Base-by-base conservation (phyloP, 92 coral and sea anemone genomes). In the Phenganax stokvisi region DNA sequence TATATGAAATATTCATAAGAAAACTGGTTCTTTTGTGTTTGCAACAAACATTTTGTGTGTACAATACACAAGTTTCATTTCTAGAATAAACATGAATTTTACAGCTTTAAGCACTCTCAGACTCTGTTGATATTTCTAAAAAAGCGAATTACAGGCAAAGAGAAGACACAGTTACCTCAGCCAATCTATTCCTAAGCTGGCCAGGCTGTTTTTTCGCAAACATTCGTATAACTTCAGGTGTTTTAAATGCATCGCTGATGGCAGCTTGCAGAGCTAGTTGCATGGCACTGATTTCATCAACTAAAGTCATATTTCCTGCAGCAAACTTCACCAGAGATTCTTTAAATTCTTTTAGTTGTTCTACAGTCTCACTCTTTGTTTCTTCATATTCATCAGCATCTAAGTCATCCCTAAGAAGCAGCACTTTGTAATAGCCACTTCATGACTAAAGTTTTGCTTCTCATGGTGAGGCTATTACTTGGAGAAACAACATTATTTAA, bases 141-240 rank as follows among this genome's bases (percentile, higher is more conserved):
- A 37, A 37, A 37, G 47, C 47, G 47, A 37, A 37, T 37, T 37
- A 52, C 9, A 52, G 57, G 37, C 1, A 20, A 77, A 77, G 27
- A 20, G 52, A 30, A 77, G 51, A 57, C 52, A 57, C 73, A 9
- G 44, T 28, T 85, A 96, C 99, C 99, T 96, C 99, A 52, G 97
- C 90, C 6, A 96, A 86, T 77, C 99, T 88, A 70, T 96, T 97
- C 51, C 99, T 85, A 25, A 96, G 86, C 56, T 96, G 99, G 20
- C 99, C 99, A 27, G 99, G 99, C 75, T 96, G 99, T 77, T 96
- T 96, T 82, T 96, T 96, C 5, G 99, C 99, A 84, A 96, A 96
- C 92, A 96, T 89, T 56, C 99, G 86, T 60, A 96, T 96, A 25
- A 96, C 99, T 74, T 96, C 99, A 3, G 99, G 99, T 25, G 99